Evolutionary conservation across 2,113 vertebrate genomes (phyloP), one percentile per base, ranked within the genome.

Genomic region (Gobius niger): DNA sequence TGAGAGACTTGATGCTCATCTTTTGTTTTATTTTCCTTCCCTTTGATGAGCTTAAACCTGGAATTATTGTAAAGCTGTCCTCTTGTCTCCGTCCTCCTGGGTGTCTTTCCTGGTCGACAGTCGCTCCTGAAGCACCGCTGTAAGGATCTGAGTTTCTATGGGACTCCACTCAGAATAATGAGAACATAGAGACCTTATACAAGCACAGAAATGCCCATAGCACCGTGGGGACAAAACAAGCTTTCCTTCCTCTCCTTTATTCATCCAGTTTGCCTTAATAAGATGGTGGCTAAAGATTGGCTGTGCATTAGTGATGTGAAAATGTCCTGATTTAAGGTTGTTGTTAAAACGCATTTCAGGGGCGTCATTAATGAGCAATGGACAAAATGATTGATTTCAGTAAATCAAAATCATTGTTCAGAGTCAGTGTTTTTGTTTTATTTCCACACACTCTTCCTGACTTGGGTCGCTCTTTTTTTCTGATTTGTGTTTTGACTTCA

Each of bases 131-230:
- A 63, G 61, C 24, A 18, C 4, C 11, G 42, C 64, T 54, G 51
- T 75, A 74, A 0, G 49, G 67, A 61, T 75, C 66, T 34, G 47
- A 65, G 44, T 63, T 68, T 54, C 66, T 10, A 15, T 61, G 47
- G 70, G 69, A 67, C 65, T 82, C 53, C 52, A 75, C 59, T 82
- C 46, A 61, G 66, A 56, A 77, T 88, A 87, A 85, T 76, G 72
- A 88, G 69, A 50, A 73, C 79, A 79, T 76, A 57, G 77, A 0
- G 24, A 70, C 63, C 74, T 76, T 53, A 63, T 70, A 73, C 63
- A 51, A 62, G 44, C 71, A 34, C 24, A 82, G 49, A 47, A 49
- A 77, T 75, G 75, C 77, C 72, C 57, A 24, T 15, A 75, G 72
- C 56, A 50, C 71, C 51, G 54, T 67, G 76, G 73, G 47, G 68